Base-by-base conservation (phyloP, 2,888 invertebrate species). In the Aporophyla nigra region DNA sequence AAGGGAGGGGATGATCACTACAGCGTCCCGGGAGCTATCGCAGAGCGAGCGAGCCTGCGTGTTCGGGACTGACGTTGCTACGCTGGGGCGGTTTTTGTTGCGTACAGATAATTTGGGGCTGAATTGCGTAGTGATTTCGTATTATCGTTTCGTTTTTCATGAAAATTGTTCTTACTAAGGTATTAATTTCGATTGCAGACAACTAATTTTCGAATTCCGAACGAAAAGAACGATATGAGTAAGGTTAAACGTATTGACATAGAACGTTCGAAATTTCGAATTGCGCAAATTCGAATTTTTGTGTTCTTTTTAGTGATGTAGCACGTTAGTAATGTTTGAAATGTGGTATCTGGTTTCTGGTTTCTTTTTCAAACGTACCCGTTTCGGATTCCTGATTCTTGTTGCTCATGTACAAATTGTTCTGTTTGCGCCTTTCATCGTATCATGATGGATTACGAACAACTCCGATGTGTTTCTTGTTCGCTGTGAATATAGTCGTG, bases 1-100 rank as follows among this genome's bases (percentile, higher is more conserved):
- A 87, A 90, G 88, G 87, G 88, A 84, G 87, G 85, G 89, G 90
- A 85, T 89, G 95, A 94, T 95, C 95, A 93, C 90, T 94, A 94
- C 88, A 89, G 91, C 90, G 92, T 93, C 94, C 95, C 92, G 95
- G 95, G 88, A 87, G 84, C 76, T 76, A 87, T 83, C 83, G 91
- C 91, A 92, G 94, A 78, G 61, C 74, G 85, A 87, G 91, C 92
- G 87, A 87, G 92, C 92, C 93, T 94, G 94, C 93, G 93, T 92
- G 91, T 83, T 86, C 83, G 82, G 78, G 78, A 82, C 68, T 86
- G 88, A 89, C 87, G 90, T 87, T 83, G 87, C 84, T 84, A 83
- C 88, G 88, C 73, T 81, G 80, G 86, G 83, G 83, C 80, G 82
- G 75, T 80, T 84, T 81, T 84, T 79, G 82, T 79, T 83, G 83